Evolutionary conservation across 2,113 vertebrate species (phyloP).

Genomic region (Callorhinus ursinus): DNA sequence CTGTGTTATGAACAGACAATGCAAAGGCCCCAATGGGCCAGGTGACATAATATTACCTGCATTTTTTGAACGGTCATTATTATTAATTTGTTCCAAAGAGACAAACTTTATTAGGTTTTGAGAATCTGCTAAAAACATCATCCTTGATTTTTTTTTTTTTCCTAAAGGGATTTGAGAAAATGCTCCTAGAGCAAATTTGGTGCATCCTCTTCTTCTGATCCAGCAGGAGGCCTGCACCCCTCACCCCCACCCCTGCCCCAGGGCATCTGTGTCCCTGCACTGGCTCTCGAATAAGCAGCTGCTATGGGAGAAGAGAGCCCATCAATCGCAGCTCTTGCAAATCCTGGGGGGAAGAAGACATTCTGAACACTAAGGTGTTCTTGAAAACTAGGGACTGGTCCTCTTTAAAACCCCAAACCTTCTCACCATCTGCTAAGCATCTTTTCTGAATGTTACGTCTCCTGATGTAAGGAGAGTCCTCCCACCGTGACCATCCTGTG

Average conservation of each 20-base stretch:
- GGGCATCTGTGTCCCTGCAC: not conserved
- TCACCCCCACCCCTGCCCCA: rapidly evolving
- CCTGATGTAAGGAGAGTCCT: not conserved
- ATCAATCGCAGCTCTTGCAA: not conserved
- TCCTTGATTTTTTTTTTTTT: not conserved
- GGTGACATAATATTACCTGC: rapidly evolving
- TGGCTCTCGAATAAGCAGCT: too few species aligned
- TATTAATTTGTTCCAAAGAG: not conserved
- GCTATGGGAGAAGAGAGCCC: not conserved
- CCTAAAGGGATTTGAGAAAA: not conserved
- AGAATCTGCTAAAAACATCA: not conserved
- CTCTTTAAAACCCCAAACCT: not conserved
- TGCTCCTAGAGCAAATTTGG: not conserved
- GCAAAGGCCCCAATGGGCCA: not conserved
- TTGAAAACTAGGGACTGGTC: not conserved
- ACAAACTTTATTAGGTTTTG: not conserved
- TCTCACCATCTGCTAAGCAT: not conserved
- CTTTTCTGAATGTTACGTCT: not conserved
- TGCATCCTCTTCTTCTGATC: not conserved
- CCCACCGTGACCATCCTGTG: rapidly evolving
- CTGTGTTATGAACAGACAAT: not conserved
- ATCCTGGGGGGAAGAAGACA: too few species aligned
- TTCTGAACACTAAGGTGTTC: not conserved
- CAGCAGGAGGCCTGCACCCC: not conserved
- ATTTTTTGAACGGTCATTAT: not conserved